Evolutionary conservation across 2,797 vertebrate genomes (phyloP).

Genomic region (Rhabdophis nuchalis): DNA sequence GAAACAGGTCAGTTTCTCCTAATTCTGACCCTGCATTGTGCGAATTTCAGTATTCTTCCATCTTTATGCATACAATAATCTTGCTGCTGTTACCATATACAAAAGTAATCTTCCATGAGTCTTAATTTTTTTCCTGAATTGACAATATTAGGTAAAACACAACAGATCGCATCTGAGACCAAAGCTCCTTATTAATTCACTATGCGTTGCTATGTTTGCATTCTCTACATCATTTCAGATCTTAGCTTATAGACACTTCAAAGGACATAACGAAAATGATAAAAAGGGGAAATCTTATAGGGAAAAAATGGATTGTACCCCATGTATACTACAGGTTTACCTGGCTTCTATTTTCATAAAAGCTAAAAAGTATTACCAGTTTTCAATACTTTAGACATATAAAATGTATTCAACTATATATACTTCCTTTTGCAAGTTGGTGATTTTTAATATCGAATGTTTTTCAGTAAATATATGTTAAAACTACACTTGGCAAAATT

Average conservation of each 20-base stretch:
- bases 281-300: neutral
- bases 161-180: neutral
- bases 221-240: neutral
- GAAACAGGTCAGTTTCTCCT: neutral
- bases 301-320: neutral
- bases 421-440: slow-evolving; percentile 22
- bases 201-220: neutral
- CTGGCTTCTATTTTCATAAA: neutral
- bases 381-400: neutral
- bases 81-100: neutral
- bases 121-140: neutral
- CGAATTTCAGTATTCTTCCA: neutral
- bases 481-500: slow-evolving; percentile 22
- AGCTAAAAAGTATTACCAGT: neutral
- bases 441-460: neutral
- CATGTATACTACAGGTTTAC: neutral
- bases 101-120: neutral
- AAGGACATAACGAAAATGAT: neutral
- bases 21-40: neutral
- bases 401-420: neutral
- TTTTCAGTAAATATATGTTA: slow-evolving; percentile 11
- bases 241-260: neutral
- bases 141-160: neutral
- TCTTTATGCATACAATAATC: neutral
- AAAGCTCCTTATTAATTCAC: neutral